Percentiles rank a stretch among this genome's conserved stretches.
Evolutionary conservation across 2,113 vertebrate genomes (phyloP).

Genomic region (Hippoglossus stenolepis): DNA sequence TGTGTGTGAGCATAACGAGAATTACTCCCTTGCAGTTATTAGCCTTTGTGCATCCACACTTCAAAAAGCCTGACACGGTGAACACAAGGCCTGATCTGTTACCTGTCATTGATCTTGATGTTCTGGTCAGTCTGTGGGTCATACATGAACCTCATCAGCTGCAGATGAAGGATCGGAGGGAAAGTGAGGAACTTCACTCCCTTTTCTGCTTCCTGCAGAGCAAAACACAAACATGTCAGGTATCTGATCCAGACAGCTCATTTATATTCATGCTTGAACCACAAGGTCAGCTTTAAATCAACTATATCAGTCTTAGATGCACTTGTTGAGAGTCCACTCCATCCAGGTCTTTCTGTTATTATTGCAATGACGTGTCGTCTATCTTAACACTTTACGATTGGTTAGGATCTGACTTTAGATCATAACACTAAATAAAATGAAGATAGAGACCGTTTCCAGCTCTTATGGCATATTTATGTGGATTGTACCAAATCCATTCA

Average conservation of each 20-base stretch:
- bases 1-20: no score
- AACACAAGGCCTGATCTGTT: neutral
- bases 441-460: neutral
- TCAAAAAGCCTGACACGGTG: neutral
- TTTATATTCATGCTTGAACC: neutral
- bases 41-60: no score
- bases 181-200: constrained; percentile 98
- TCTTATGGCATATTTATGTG: neutral
- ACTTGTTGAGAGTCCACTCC: neutral
- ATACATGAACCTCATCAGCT: constrained; percentile 99
- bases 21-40: no score
- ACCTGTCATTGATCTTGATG: constrained; percentile 99
- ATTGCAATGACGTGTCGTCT: neutral
- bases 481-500: neutral
- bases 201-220: constrained; percentile 93
- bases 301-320: no score
- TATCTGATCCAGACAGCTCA: constrained; percentile 22
- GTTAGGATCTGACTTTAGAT: neutral
- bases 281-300: neutral
- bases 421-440: neutral
- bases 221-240: constrained; percentile 40
- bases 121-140: constrained; percentile 99
- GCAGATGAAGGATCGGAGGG: constrained; percentile 96
- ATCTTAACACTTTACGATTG: neutral
- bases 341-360: neutral